phyloP scores from a whole-genome alignment of 2,113 vertebrate genomes.

The Rhinopomastus cyanomelas region DNA sequence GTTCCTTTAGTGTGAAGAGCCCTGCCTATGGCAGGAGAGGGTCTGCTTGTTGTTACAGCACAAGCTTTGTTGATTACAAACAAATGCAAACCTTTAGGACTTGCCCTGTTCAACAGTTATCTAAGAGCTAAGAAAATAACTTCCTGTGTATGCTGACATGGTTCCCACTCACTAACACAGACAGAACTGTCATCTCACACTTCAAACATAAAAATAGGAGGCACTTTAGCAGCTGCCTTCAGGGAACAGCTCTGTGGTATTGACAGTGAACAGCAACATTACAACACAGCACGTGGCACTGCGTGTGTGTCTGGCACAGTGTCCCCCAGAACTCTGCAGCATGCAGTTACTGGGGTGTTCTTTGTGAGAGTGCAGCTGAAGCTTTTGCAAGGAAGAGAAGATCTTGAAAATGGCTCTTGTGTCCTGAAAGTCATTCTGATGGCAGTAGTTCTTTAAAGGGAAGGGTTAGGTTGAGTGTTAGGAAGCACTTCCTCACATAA shows the following conservation, averaged over 20 bases:
- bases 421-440: no score
- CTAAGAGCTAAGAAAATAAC: not conserved
- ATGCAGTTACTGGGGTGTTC: not conserved
- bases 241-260: not conserved
- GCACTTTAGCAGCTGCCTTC: not conserved
- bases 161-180: not conserved
- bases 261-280: not conserved
- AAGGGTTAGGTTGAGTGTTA: no score
- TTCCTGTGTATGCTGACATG: not conserved
- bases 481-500: no score
- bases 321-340: not conserved
- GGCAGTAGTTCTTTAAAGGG: no score
- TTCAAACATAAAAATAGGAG: not conserved
- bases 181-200: not conserved
- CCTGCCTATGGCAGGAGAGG: not conserved
- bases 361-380: no score
- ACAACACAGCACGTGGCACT: not conserved
- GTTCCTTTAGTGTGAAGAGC: not conserved
- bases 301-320: not conserved
- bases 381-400: no score
- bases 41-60: not conserved
- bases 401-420: no score
- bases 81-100: not conserved
- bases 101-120: not conserved
- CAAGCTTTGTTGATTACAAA: conserved; percentile 17